A percentile compares a stretch with the other conserved stretches of the same genome.
These are phyloP conservation scores for Bagarius yarrelli DNA, from an alignment of 2,113 vertebrate genomes.

Conservation along the genomic window DNA sequence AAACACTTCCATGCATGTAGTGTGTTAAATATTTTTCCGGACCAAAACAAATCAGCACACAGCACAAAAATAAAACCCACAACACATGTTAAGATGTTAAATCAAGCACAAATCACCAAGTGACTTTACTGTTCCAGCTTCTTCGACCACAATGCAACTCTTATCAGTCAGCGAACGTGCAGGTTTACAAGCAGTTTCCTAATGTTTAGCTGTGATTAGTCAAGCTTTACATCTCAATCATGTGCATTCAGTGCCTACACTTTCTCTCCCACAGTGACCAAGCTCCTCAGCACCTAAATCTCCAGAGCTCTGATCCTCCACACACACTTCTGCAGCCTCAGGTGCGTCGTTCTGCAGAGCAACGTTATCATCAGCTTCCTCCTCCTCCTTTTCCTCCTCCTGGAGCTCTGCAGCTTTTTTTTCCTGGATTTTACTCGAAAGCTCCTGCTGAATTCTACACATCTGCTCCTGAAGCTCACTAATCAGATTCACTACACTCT, in stretches of 20 bases:
- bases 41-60: neutral
- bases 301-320: conserved; percentile 50
- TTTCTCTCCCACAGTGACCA: conserved; percentile 72
- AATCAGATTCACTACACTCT: conserved; percentile 98
- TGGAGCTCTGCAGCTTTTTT: conserved; percentile 78
- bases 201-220: neutral
- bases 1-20: neutral
- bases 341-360: conserved; percentile 45
- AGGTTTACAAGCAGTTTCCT: neutral
- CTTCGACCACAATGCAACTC: neutral
- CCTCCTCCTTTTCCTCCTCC: conserved; percentile 61
- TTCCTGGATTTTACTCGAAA: conserved; percentile 92
- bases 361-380: conserved; percentile 61
- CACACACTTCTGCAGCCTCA: conserved; percentile 44
- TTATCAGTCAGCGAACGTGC: neutral
- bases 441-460: conserved; percentile 93
- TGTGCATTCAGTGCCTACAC: conserved; percentile 76
- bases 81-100: neutral
- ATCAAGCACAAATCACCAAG: neutral
- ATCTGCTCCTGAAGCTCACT: conserved; percentile 98
- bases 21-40: neutral
- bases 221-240: neutral
- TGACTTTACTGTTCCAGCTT: neutral
- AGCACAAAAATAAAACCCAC: neutral
- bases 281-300: conserved; percentile 72